Conservation (phyloP, 1,140 invertebrate species). For the Drosophila equinoxialis region DNA sequence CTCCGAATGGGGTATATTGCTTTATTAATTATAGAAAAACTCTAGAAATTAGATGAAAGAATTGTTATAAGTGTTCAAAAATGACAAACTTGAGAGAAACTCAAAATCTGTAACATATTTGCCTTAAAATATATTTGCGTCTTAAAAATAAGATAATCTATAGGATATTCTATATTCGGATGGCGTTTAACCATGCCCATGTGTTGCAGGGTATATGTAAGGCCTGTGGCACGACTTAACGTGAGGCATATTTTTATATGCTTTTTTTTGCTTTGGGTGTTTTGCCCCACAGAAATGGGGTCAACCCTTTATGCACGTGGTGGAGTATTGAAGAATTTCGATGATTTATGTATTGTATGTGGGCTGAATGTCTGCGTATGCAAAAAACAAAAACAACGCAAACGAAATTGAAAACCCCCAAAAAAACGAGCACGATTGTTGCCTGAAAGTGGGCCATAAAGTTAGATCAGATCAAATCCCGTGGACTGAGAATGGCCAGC, state of each 20-base stretch:
- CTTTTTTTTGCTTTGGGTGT: conserved; percentile 7
- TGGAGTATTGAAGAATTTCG: conserved; percentile 40
- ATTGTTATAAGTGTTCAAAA: too few species aligned
- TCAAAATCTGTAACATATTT: too few species aligned
- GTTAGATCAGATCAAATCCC: conserved; percentile 20
- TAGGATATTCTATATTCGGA: too few species aligned
- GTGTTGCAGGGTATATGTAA: background rate
- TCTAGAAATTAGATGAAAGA: too few species aligned
- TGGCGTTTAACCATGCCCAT: too few species aligned
- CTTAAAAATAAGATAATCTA: too few species aligned
- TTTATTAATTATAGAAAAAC: too few species aligned
- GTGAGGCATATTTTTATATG: background rate
- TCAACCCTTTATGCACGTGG: conserved; percentile 65
- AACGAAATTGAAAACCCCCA: too few species aligned
- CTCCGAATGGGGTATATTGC: background rate
- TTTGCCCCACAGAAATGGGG: conserved; percentile 46
- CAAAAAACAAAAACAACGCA: conserved; percentile 10
- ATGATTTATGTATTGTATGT: conserved; percentile 58
- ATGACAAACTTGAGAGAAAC: too few species aligned
- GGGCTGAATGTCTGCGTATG: conserved; percentile 44
- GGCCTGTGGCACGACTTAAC: background rate
- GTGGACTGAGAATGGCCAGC: conserved; percentile 9
- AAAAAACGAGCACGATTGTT: background rate
- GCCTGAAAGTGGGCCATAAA: conserved; percentile 17
- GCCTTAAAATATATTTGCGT: too few species aligned